phyloP scores from a whole-genome alignment of 2,797 vertebrate species.

The Sarcoramphus papa region DNA sequence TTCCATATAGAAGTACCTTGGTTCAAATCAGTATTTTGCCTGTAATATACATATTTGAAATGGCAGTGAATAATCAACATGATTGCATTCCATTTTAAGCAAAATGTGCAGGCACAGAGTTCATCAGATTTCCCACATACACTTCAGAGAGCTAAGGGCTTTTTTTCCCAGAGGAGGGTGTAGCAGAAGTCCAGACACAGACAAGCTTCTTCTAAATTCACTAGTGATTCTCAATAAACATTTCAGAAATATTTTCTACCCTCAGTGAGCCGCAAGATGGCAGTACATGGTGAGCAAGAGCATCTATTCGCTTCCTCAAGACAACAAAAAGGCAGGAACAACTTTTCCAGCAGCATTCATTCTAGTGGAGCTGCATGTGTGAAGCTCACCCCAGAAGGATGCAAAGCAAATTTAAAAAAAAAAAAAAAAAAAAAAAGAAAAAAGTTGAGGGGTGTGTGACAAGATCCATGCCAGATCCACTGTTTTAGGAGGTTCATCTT shows the following conservation, averaged over 20 bases:
- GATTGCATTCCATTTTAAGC: background rate
- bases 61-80: background rate
- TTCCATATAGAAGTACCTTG: background rate
- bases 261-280: background rate
- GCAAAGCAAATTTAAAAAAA: background rate
- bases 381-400: background rate
- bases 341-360: background rate
- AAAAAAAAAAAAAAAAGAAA: too few relatives aligned
- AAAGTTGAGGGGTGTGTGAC: accelerated
- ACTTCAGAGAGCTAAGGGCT: accelerated
- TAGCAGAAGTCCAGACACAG: background rate
- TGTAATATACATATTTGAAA: background rate
- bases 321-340: background rate
- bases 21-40: background rate
- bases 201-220: background rate
- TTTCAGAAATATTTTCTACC: background rate
- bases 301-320: accelerated
- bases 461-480: background rate
- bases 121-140: background rate
- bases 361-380: background rate
- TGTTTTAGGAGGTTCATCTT: background rate
- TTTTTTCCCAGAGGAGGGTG: background rate
- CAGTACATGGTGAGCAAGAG: background rate
- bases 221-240: accelerated
- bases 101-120: background rate